Percentiles rank a stretch among this genome's conserved stretches.
These are phyloP conservation scores for Nomada ruficornis DNA, from an alignment of 2,888 invertebrate genomes.

Conservation along the genomic window DNA sequence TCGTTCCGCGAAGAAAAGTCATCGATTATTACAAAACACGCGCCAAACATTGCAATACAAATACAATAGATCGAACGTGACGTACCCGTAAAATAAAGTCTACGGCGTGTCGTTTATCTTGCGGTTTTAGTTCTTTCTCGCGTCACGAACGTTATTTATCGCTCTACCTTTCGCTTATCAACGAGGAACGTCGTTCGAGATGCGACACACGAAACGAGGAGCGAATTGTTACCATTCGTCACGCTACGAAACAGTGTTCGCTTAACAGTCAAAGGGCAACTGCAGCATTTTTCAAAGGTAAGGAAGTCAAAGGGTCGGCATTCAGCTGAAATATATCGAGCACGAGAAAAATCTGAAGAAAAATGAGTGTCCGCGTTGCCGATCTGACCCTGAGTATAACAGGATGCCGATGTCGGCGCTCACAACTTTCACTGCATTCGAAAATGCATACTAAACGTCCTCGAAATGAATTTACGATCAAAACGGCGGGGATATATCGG, in stretches of 20 bases:
- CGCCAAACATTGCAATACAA: background rate
- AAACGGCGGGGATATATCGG: constrained; percentile 15
- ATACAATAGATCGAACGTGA: constrained; percentile 57
- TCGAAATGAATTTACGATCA: constrained; percentile 56
- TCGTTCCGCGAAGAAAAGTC: constrained; percentile 17
- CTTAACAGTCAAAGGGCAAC: background rate
- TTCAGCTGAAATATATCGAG: background rate
- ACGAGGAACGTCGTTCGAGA: constrained; percentile 35
- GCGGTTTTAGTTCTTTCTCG: constrained; percentile 38
- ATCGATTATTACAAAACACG: constrained; percentile 3
- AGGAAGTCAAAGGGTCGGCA: background rate
- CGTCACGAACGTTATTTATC: constrained; percentile 53
- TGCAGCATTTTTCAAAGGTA: background rate
- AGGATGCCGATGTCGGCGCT: constrained; percentile 63
- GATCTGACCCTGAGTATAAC: constrained; percentile 66
- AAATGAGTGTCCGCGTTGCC: constrained; percentile 25
- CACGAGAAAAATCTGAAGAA: constrained; percentile 3
- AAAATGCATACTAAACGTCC: constrained; percentile 61
- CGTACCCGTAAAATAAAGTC: constrained; percentile 52
- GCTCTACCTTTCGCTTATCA: constrained; percentile 53
- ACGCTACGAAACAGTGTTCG: constrained; percentile 16
- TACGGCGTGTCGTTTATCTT: constrained; percentile 52
- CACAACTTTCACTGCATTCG: constrained; percentile 65
- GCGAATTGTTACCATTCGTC: constrained; percentile 34
- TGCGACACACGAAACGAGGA: constrained; percentile 21